phyloP scores from a whole-genome alignment of 2,113 vertebrate genomes.

The Pagrus major region DNA sequence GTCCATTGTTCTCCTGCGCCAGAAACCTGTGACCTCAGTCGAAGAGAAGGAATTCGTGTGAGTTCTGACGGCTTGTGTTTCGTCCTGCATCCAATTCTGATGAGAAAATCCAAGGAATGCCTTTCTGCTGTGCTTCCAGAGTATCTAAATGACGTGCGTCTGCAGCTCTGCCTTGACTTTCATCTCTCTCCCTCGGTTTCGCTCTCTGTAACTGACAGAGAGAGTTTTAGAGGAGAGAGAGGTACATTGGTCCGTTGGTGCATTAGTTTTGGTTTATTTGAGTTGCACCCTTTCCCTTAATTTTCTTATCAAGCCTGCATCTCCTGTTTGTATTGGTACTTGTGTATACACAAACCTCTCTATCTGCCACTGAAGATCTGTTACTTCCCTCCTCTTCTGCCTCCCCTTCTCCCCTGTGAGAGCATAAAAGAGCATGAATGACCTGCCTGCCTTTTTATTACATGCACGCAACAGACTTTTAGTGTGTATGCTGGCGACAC shows the following conservation, averaged over 20 bases:
- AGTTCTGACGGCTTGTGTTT: slow-evolving; percentile 17
- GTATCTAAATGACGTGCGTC: slow-evolving; percentile 26
- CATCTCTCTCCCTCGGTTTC: slow-evolving; percentile 9
- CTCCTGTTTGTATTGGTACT: slow-evolving; percentile 83
- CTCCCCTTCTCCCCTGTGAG: slow-evolving; percentile 13
- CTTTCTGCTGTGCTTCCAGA: slow-evolving; percentile 20
- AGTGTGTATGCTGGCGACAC: background rate
- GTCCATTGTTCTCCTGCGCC: slow-evolving; percentile 19
- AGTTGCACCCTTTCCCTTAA: slow-evolving; percentile 86
- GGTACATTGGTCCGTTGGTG: slow-evolving; percentile 20
- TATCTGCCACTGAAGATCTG: slow-evolving; percentile 68
- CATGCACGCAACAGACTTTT: too few species aligned
- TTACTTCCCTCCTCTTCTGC: slow-evolving; percentile 36
- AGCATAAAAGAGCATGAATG: slow-evolving; percentile 15
- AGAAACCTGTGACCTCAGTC: slow-evolving; percentile 26
- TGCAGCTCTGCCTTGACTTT: slow-evolving; percentile 18
- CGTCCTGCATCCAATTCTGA: slow-evolving; percentile 31
- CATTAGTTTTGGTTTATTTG: slow-evolving; percentile 75
- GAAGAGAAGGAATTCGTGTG: slow-evolving; percentile 8
- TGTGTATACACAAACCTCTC: slow-evolving; percentile 70
- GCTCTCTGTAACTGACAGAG: slow-evolving; percentile 26
- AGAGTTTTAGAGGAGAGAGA: slow-evolving; percentile 5
- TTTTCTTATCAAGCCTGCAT: slow-evolving; percentile 83
- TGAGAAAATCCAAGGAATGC: slow-evolving; percentile 50
- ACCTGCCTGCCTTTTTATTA: background rate